Conservation (phyloP, 2,888 invertebrate genomes). For the Cantharis rustica region DNA sequence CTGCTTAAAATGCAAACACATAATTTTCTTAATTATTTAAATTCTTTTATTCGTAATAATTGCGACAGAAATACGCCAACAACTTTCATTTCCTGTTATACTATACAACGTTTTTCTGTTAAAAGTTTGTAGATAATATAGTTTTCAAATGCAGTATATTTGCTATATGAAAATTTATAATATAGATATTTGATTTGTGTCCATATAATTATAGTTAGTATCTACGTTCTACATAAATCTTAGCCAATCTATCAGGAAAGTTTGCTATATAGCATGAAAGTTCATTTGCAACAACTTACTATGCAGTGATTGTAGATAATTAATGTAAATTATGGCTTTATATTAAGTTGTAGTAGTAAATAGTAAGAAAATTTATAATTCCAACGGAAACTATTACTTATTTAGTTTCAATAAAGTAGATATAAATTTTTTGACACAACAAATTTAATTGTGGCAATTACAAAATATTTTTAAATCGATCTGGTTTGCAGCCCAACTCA, state of each 20-base stretch:
- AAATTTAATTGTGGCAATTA: background rate
- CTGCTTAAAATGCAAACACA: background rate
- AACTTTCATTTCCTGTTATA: slow-evolving; percentile 2
- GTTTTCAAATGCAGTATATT: background rate
- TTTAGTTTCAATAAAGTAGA: background rate
- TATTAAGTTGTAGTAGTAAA: background rate
- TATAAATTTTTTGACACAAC: background rate
- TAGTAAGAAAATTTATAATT: background rate
- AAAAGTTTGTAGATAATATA: background rate
- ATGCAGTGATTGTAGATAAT: background rate
- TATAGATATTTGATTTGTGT: background rate
- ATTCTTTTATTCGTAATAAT: background rate
- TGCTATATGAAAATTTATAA: background rate
- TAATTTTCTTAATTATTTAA: slow-evolving; percentile 1
- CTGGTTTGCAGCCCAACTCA: background rate
- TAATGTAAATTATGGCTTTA: background rate
- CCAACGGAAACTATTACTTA: background rate
- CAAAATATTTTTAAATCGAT: background rate
- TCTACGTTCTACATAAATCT: background rate
- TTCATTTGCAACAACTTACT: background rate
- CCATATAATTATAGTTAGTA: background rate
- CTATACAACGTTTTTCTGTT: background rate
- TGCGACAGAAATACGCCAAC: background rate
- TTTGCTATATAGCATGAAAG: background rate
- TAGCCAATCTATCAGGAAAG: background rate